Evolutionary conservation across 2,113 vertebrate species (phyloP).

Genomic region (Vidua chalybeata): DNA sequence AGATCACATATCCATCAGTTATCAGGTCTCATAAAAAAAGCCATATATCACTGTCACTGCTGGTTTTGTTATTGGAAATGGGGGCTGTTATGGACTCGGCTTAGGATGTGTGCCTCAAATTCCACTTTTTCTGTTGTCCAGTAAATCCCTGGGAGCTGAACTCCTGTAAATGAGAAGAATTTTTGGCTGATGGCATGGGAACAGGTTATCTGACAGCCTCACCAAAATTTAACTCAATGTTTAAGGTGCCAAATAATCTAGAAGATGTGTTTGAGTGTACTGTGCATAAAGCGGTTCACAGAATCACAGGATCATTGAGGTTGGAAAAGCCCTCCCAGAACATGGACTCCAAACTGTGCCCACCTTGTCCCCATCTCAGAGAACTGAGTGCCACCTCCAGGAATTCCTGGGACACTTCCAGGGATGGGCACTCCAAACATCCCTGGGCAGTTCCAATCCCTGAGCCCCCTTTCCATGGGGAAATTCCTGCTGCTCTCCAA

Average conservation of each 20-base stretch:
- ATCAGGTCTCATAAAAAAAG: constrained; percentile 97
- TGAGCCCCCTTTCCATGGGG: not conserved
- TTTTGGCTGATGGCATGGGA: not conserved
- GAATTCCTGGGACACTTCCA: not conserved
- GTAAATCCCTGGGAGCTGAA: constrained; percentile 25
- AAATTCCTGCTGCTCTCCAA: fast-evolving
- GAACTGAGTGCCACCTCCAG: fast-evolving
- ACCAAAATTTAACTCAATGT: not conserved
- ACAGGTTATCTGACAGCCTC: not conserved
- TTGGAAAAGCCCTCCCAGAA: not conserved
- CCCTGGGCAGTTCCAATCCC: not conserved
- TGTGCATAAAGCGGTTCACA: not conserved
- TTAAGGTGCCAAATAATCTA: not conserved
- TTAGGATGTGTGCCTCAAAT: constrained; percentile 78
- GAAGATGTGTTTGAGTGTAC: not conserved
- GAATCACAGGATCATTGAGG: not conserved
- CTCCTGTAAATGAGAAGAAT: not conserved
- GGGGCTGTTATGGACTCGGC: constrained; percentile 84
- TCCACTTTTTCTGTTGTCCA: constrained; percentile 62
- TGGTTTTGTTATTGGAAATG: constrained; percentile 85
- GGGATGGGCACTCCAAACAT: not conserved
- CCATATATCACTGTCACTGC: constrained; percentile 97
- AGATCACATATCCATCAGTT: constrained; percentile 99
- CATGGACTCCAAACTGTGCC: fast-evolving
- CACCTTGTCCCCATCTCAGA: not conserved